These are phyloP conservation scores for Crocallis elinguaria DNA, from an alignment of 2,888 invertebrate species.

Conservation along the genomic window DNA sequence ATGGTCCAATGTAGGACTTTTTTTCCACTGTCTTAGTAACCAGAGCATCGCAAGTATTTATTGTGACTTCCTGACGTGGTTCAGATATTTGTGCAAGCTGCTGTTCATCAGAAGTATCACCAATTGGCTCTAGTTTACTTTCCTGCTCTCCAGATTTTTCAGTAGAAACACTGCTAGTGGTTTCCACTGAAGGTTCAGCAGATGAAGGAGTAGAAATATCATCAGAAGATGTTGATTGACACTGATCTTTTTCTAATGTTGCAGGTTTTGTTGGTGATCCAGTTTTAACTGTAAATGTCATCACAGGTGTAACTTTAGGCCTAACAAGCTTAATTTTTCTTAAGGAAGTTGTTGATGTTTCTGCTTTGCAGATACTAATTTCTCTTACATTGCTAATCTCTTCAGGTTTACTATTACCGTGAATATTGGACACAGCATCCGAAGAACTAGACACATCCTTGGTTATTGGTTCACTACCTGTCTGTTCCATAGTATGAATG, in stretches of 20 bases:
- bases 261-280: slow-evolving; percentile 40
- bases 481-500: slow-evolving; percentile 53
- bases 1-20: slow-evolving; percentile 5
- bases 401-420: slow-evolving; percentile 72
- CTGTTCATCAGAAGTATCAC: background rate
- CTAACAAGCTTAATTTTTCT: slow-evolving; percentile 80
- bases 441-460: slow-evolving; percentile 82
- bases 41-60: too few species aligned
- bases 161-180: slow-evolving; percentile 45
- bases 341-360: slow-evolving; percentile 72
- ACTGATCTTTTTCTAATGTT: slow-evolving; percentile 55
- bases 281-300: slow-evolving; percentile 51
- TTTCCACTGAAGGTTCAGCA: slow-evolving; percentile 42
- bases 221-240: slow-evolving; percentile 72
- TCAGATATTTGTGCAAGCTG: slow-evolving; percentile 11
- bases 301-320: slow-evolving; percentile 64
- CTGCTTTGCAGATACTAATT: slow-evolving; percentile 81
- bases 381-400: slow-evolving; percentile 78
- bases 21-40: slow-evolving; percentile 13
- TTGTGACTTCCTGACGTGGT: background rate
- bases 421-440: slow-evolving; percentile 68
- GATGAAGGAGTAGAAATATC: slow-evolving; percentile 37
- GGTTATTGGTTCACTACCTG: slow-evolving; percentile 59
- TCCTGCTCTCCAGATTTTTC: slow-evolving; percentile 38
- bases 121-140: slow-evolving; percentile 1